phyloP scores from a whole-genome alignment of 2,113 vertebrate species.

The Mormyrus iriodes region DNA sequence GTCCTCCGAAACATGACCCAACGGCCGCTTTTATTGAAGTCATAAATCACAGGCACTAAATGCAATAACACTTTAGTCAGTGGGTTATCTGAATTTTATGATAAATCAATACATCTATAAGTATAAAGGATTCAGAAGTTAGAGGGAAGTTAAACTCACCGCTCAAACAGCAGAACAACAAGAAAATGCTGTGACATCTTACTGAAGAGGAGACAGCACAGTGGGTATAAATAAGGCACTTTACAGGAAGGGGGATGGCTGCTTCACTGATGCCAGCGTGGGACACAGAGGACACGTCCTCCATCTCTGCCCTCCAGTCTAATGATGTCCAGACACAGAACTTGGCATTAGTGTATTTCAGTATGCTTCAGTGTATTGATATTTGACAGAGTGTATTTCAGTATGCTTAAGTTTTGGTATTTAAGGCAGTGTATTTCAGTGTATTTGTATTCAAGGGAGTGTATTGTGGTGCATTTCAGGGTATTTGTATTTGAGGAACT shows the following conservation, averaged over 20 bases:
- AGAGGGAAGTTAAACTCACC: background rate
- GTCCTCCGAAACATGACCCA: background rate
- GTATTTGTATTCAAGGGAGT: background rate
- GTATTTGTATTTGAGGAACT: background rate
- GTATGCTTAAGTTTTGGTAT: too few species aligned
- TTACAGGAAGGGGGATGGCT: background rate
- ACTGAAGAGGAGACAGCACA: background rate
- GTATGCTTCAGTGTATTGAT: too few species aligned
- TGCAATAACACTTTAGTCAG: background rate
- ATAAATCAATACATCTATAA: constrained; percentile 13
- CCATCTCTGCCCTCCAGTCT: background rate
- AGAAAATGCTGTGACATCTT: background rate
- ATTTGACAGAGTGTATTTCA: too few species aligned
- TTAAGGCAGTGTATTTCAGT: background rate
- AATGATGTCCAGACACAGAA: background rate
- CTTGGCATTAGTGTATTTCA: background rate
- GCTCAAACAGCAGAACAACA: background rate
- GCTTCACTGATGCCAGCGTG: background rate
- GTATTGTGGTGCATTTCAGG: background rate
- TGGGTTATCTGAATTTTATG: constrained; percentile 2
- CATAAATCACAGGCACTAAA: constrained; percentile 1
- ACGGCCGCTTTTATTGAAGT: background rate
- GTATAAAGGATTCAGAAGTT: background rate
- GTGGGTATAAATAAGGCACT: constrained; percentile 11
- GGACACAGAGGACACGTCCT: background rate